Conservation (phyloP, 1,140 invertebrate genomes). For the Ptiloglossa arizonensis region DNA sequence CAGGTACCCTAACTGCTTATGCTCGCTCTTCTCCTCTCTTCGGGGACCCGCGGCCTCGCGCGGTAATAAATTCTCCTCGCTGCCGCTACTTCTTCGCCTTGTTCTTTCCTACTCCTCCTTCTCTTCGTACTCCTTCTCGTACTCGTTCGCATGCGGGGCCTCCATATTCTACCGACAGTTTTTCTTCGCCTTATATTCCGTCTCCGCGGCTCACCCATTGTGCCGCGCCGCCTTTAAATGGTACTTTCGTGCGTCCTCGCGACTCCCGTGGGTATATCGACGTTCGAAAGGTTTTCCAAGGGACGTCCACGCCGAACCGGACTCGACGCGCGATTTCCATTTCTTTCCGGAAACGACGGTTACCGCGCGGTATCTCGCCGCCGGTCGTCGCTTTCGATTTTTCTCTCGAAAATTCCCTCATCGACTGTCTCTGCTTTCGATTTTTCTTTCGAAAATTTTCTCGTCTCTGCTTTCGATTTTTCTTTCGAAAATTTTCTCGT, state of each 20-base stretch:
- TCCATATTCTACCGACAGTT: conserved; percentile 47
- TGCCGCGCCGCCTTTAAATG: conserved; percentile 44
- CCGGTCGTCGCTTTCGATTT: too few relatives aligned
- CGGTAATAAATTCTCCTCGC: conserved; percentile 62
- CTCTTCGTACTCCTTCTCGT: background rate
- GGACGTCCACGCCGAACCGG: background rate
- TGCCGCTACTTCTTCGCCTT: conserved; percentile 58
- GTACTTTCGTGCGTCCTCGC: conserved; percentile 21
- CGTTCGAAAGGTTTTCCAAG: conserved; percentile 18
- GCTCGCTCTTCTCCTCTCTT: conserved; percentile 45
- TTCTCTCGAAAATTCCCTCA: too few relatives aligned
- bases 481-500: too few relatives aligned
- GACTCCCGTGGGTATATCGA: background rate
- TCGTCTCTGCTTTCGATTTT: too few relatives aligned
- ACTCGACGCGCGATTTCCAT: too few relatives aligned
- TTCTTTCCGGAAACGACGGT: too few relatives aligned
- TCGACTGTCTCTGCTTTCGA: too few relatives aligned
- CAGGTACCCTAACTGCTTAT: conserved; percentile 57
- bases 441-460: too few relatives aligned
- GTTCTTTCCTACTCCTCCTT: conserved; percentile 18
- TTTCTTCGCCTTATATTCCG: conserved; percentile 44
- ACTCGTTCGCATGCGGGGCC: background rate
- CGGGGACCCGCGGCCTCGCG: conserved; percentile 36
- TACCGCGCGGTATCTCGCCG: too few relatives aligned
- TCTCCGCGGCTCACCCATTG: conserved; percentile 46